Base-by-base conservation (phyloP, 1,140 invertebrate species). In the Euschistus heros region DNA sequence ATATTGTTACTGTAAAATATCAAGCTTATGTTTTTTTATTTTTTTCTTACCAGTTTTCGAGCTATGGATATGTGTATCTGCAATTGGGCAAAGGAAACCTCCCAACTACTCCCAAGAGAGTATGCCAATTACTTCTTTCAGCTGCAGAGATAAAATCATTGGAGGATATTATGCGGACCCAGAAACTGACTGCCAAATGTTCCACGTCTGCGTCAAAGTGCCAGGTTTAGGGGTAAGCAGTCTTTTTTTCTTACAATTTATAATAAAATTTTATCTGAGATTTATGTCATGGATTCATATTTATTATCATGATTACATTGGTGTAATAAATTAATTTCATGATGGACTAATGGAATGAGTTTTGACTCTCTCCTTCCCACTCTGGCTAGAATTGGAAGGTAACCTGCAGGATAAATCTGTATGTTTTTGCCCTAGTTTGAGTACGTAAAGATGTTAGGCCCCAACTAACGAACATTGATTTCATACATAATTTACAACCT, bases 121-220 rank as follows among this genome's bases (percentile, higher is more conserved):
- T 70, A 89, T 94, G 82, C 91, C 90, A 64, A 83, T 87, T 68
- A 93, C 91, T 54, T 82, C 83, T 63, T 95, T 95, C 79, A 84
- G 84, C 68, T 95, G 92, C 76, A 80, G 84, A 67, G 88, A 89
- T 70, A 91, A 92, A 76, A 89, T 92, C 69, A 80, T 92, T 22
- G 92, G 92, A 66, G 89, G 91, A 50, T 94, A 94, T 76, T 94
- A 94, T 74, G 91, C 91, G 15, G 92, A 94, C 77, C 82, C 86
- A 0, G 91, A 94, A 75, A 88, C 92, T 0, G 87, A 91, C 72
- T 94, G 92, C 76, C 91, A 94, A 76, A 88, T 93, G 79, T 94
- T 93, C 76, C 91, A 94, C 73, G 87, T 93, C 57, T 93, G 91
- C 74, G 88, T 91, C 24, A 86, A 86, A 72, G 86, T 91, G 26